These are phyloP conservation scores for Toxostoma redivivum DNA, from an alignment of 2,113 vertebrate genomes.

Conservation along the genomic window DNA sequence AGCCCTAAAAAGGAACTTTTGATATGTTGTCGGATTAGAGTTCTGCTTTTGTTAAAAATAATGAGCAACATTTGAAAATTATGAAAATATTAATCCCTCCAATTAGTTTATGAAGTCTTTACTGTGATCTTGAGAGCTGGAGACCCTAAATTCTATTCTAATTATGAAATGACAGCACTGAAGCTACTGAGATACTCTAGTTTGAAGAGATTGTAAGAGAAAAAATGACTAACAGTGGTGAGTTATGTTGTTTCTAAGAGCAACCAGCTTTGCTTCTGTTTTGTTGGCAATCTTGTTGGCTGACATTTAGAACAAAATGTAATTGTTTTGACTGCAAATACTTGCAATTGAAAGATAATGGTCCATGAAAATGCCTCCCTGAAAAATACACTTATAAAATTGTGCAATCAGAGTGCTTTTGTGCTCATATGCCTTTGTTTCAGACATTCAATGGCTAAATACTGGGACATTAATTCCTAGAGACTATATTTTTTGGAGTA, in stretches of 20 bases:
- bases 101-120: not conserved
- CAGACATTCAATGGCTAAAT: not conserved
- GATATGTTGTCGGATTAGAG: not conserved
- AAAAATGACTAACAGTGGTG: not conserved
- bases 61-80: not conserved
- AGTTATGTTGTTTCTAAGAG: not conserved
- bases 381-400: not conserved
- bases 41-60: not conserved
- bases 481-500: not conserved
- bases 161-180: not conserved
- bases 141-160: not conserved
- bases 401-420: not conserved
- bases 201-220: not conserved
- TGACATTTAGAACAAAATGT: not conserved
- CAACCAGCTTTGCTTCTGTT: slow-evolving; percentile 4
- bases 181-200: not conserved
- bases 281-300: not conserved
- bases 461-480: not conserved
- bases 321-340: slow-evolving; percentile 2
- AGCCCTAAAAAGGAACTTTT: not conserved
- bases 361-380: not conserved
- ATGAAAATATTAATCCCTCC: not conserved
- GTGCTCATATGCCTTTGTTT: not conserved
- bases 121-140: not conserved
- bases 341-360: not conserved